Base-by-base conservation (phyloP, 2,888 invertebrate genomes). In the Proisotoma minuta region DNA sequence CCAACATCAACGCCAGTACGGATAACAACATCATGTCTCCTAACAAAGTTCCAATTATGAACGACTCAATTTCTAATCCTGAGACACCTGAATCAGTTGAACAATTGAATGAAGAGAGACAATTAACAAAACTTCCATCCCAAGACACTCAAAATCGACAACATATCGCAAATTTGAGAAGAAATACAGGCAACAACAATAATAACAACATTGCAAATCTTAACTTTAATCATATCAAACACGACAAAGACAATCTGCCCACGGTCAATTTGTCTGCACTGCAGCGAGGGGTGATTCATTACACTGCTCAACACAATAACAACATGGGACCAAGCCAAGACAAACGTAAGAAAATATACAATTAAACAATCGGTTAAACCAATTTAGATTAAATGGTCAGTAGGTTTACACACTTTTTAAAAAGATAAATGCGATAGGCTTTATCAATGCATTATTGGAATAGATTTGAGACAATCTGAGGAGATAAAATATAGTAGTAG, bases 291-390 rank as follows among this genome's bases (percentile, higher is more conserved):
- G 72, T 72, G 47, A 72, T 72, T 58, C 72, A 72, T 29, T 72
- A 70, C 65, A 65, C 68, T 34, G 43, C 43, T 4, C 43, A 43
- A 43, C 43, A 43, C 18, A 15, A 43, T 22, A 61, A 68, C 39
- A 68, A 72, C 29, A 68, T 69, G 71, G 68, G 68, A 43, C 67
- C 72, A 28, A 68, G 61, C 54, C 66, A 63, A 64, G 65, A 70
- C 27, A 69, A 70, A 70, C 62, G 70, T 70, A 70, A 70, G 70
- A n/a, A n/a, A n/a, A n/a, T n/a, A n/a, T n/a, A n/a, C n/a, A n/a
- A n/a, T n/a, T n/a, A n/a, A n/a, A n/a, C n/a, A n/a, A n/a, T n/a
- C n/a, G n/a, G n/a, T n/a, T n/a, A n/a, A n/a, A n/a, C n/a, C n/a
- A n/a, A n/a, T n/a, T n/a, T n/a, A n/a, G n/a, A n/a, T n/a, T n/a